Evolutionary conservation across 1,140 invertebrate genomes (phyloP).

Genomic region (Philaenus spumarius): DNA sequence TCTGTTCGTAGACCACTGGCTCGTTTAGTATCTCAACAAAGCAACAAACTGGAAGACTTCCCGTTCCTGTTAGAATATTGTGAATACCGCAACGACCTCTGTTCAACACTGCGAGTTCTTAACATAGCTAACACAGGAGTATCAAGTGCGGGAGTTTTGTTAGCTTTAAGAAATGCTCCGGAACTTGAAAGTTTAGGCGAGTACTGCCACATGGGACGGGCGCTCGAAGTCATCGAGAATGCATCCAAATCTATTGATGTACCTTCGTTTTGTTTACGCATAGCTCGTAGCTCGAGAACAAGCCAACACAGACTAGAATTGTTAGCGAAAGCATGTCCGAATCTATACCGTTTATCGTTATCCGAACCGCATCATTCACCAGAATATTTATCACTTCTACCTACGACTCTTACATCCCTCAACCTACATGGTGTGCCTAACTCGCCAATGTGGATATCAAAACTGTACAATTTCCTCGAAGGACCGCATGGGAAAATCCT

Average conservation of each 20-base stretch:
- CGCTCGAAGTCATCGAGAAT: conserved; percentile 40
- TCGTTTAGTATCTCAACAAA: neutral
- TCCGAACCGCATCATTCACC: conserved; percentile 42
- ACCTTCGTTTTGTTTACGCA: conserved; percentile 31
- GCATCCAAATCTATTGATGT: conserved; percentile 20
- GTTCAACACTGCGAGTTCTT: conserved; percentile 39
- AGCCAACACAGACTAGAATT: conserved; percentile 35
- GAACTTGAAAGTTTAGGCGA: conserved; percentile 42
- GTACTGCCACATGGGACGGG: conserved; percentile 42
- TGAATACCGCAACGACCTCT: conserved; percentile 40
- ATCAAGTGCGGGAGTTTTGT: conserved; percentile 40
- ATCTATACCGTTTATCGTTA: conserved; percentile 40
- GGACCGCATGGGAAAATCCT: conserved; percentile 37
- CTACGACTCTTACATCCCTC: conserved; percentile 38
- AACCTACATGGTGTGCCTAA: conserved; percentile 40
- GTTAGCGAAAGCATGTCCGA: conserved; percentile 40
- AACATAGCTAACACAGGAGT: conserved; percentile 44
- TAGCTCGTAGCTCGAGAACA: conserved; percentile 4
- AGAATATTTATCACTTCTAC: conserved; percentile 38
- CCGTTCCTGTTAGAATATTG: conserved; percentile 40
- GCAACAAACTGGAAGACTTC: neutral
- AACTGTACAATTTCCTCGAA: conserved; percentile 40
- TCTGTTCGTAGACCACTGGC: conserved; percentile 5
- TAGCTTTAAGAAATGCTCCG: conserved; percentile 40
- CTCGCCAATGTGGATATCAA: conserved; percentile 38